phyloP scores from a whole-genome alignment of 1,140 invertebrate species.

The Trachymyrmex cornetzi region DNA sequence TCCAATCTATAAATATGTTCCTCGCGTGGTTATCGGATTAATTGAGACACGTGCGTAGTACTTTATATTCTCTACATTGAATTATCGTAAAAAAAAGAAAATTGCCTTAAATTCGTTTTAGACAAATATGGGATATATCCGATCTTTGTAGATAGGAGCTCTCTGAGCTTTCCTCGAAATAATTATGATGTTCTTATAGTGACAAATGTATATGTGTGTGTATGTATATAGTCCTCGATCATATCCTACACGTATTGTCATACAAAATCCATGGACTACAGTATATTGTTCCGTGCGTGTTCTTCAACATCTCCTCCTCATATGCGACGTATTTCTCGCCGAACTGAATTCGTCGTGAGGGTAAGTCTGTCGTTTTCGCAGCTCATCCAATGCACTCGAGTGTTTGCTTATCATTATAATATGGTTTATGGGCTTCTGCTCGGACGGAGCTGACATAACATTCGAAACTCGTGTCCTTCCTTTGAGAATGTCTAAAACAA shows the following conservation, averaged over 20 bases:
- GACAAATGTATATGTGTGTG: too few species aligned
- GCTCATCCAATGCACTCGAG: constrained; percentile 56
- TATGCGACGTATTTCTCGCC: background rate
- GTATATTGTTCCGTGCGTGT: background rate
- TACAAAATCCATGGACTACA: background rate
- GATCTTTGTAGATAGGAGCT: too few species aligned
- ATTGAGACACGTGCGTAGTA: constrained; percentile 39
- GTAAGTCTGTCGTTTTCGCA: constrained; percentile 37
- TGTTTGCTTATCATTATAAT: constrained; percentile 76
- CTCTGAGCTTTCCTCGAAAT: background rate
- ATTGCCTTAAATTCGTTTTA: constrained; percentile 22
- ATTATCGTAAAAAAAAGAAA: constrained; percentile 14
- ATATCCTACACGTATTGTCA: too few species aligned
- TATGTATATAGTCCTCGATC: too few species aligned
- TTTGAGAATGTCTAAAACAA: constrained; percentile 72
- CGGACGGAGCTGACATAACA: constrained; percentile 68
- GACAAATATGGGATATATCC: background rate
- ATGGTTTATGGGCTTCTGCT: constrained; percentile 57
- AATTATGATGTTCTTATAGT: constrained; percentile 2
- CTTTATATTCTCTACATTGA: constrained; percentile 43
- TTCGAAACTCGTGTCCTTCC: constrained; percentile 62
- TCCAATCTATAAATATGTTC: constrained; percentile 44
- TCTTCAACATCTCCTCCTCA: background rate
- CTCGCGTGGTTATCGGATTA: constrained; percentile 38
- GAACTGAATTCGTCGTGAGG: constrained; percentile 5